Evolutionary conservation across 1,140 invertebrate species (phyloP), one percentile per base, ranked within the genome.

Genomic region (Cherax quadricarinatus): DNA sequence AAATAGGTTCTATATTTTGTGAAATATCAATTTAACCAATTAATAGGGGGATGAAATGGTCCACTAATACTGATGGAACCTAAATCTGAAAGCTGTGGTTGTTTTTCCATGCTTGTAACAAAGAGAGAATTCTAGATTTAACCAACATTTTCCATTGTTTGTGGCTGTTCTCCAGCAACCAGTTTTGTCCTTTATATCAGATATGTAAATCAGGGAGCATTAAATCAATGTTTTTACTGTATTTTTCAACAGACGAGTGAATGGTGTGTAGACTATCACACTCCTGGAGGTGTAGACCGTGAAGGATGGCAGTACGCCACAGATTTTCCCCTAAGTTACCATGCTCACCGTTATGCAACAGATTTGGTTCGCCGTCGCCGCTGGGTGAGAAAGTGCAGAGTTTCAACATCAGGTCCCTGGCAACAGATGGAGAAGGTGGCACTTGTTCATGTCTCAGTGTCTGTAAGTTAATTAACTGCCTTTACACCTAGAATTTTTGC

Each of bases 291-390:
- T 1, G 97, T 98, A 1, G 98, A 99, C 95, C 96, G 96, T 88
- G 97, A 98, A 94, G 98, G 98, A 4, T 99, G 98, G 98, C 98
- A 99, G 95, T 99, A 99, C 95, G 98, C 98, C 4, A 97, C 97
- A 3, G 98, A 99, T 95, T 99, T 98, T 95, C 98, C 98, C 9
- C 96, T 97, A 0, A 96, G 96, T 48, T 99, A 98, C 95, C 98
- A 98, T 95, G 96, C 96, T 0, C 96, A 97, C 93, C 98, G 98
- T 95, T 96, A 97, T 87, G 97, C 98, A 92, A 98, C 97, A 1
- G 98, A 99, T 95, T 98, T 98, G 94, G 98, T 98, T 0, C 96
- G 98, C 88, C 96, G 98, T 51, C 95, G 98, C 78, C 95, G 97
- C 80, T 99, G 98, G 98, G 97, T 97, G 93, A 96, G 98, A 94